These are phyloP conservation scores for Xerus inauris DNA, from an alignment of 2,113 vertebrate species.

Conservation along the genomic window DNA sequence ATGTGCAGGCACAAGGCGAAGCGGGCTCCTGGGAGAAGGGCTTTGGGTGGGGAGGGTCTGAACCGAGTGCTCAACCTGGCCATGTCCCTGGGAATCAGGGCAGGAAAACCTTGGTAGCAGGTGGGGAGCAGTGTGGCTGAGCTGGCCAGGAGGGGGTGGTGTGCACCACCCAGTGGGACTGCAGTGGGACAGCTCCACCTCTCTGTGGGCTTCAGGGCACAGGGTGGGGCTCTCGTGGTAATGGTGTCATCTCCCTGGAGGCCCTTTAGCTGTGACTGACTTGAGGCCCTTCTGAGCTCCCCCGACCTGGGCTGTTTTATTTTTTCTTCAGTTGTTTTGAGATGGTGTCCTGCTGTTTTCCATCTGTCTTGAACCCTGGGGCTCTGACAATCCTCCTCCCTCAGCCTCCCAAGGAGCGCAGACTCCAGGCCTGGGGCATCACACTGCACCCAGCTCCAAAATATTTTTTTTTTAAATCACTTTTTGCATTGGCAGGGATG, in stretches of 20 bases:
- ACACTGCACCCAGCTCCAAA: background rate
- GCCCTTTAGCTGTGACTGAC: too few species aligned
- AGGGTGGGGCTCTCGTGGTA: too few species aligned
- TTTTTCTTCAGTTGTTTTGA: background rate
- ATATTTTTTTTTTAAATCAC: too few species aligned
- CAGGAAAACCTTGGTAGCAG: background rate
- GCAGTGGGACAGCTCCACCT: too few species aligned
- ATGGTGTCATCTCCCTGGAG: too few species aligned
- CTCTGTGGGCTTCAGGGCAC: too few species aligned
- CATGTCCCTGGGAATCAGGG: background rate
- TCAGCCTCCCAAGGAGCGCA: background rate
- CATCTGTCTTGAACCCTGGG: background rate
- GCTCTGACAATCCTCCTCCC: background rate
- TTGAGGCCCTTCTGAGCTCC: too few species aligned
- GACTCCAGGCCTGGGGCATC: too few species aligned
- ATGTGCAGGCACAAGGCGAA: background rate
- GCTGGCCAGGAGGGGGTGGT: accelerated
- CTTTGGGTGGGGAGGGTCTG: background rate
- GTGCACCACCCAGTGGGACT: too few species aligned
- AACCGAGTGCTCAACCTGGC: background rate
- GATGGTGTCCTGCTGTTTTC: background rate
- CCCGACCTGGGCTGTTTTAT: too few species aligned
- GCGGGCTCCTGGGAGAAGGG: accelerated
- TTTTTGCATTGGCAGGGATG: too few species aligned
- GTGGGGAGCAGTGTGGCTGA: background rate